Percentiles rank a stretch among this genome's conserved stretches.
phyloP scores from a whole-genome alignment of 2,888 invertebrate genomes.

The Dusona sp. region DNA sequence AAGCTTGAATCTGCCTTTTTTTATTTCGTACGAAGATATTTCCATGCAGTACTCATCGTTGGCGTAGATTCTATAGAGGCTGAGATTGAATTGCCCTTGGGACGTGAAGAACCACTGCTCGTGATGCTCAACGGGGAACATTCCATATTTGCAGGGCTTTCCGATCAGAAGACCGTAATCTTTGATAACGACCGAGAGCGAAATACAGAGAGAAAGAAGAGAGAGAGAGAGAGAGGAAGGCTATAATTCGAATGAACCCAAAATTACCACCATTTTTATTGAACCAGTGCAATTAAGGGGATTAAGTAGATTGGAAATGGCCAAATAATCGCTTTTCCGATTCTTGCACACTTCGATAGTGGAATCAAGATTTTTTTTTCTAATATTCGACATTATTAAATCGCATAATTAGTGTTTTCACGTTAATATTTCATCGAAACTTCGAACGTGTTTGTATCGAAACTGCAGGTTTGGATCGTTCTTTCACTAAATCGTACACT shows the following conservation, averaged over 20 bases:
- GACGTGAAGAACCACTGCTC: constrained; percentile 76
- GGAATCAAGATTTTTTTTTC: no score
- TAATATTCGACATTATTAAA: no score
- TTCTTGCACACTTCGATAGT: no score
- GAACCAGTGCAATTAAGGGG: not conserved
- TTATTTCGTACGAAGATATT: constrained; percentile 67
- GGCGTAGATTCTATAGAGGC: constrained; percentile 61
- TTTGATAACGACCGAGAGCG: constrained; percentile 65
- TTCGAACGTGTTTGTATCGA: no score
- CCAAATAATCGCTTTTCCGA: no score
- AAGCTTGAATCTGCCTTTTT: constrained; percentile 46
- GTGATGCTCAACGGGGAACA: constrained; percentile 70
- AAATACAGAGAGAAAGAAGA: constrained; percentile 5
- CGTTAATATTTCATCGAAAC: no score
- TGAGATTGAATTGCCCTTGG: constrained; percentile 74
- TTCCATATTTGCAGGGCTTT: constrained; percentile 71
- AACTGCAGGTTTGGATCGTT: no score
- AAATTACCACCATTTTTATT: not conserved
- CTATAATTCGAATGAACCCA: not conserved
- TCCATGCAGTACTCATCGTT: constrained; percentile 81
- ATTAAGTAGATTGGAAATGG: no score
- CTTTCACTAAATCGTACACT: no score
- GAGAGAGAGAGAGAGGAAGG: not conserved
- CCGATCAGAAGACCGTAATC: constrained; percentile 79
- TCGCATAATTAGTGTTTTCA: no score